phyloP scores from a whole-genome alignment of 1,140 invertebrate species.

The Arion vulgaris region DNA sequence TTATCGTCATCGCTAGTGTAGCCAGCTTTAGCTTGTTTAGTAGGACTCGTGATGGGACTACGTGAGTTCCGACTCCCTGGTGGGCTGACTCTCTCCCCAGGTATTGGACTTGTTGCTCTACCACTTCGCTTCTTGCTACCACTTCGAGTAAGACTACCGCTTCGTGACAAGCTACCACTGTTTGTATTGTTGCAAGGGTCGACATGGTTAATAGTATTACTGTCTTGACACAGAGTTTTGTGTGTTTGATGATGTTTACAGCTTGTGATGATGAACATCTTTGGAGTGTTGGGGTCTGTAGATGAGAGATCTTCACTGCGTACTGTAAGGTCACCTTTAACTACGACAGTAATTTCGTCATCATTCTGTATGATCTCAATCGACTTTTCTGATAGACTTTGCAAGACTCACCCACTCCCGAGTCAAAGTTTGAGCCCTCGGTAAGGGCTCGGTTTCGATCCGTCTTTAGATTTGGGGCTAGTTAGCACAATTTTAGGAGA shows the following conservation, averaged over 20 bases:
- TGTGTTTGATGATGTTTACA: not conserved
- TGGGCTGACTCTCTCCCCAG: not conserved
- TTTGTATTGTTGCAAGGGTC: too few species aligned
- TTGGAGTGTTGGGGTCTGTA: slow-evolving; percentile 22
- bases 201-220: not conserved
- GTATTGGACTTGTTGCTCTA: not conserved
- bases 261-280: slow-evolving; percentile 40
- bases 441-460: not conserved
- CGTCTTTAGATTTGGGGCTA: slow-evolving; percentile 34
- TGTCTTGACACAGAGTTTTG: not conserved
- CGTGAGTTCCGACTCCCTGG: not conserved
- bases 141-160: not conserved
- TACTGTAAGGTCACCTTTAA: slow-evolving; percentile 49
- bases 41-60: slow-evolving; percentile 28
- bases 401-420: not conserved
- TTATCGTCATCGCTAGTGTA: slow-evolving; percentile 24
- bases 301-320: slow-evolving; percentile 25
- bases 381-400: slow-evolving; percentile 16
- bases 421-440: slow-evolving; percentile 17
- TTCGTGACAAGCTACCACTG: not conserved
- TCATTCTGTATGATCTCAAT: slow-evolving; percentile 55
- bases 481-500: slow-evolving; percentile 51
- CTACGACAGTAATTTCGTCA: slow-evolving; percentile 53
- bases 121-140: not conserved
- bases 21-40: not conserved